These are phyloP conservation scores for Gila robusta DNA, from an alignment of 2,797 vertebrate genomes.

Conservation along the genomic window DNA sequence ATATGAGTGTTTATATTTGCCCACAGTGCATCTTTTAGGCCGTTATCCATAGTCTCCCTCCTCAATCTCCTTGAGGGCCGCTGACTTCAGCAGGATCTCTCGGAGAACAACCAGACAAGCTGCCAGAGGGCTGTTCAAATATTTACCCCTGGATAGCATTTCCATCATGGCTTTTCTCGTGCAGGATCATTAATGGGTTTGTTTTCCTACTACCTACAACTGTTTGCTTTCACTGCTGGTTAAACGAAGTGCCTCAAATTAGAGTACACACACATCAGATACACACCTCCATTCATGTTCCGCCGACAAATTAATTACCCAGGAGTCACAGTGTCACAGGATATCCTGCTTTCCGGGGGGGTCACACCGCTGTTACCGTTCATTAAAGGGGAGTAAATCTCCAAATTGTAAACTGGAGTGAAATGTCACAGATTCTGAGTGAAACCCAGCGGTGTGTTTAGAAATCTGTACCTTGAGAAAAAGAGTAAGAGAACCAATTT, in stretches of 20 bases:
- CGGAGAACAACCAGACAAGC: slow-evolving; percentile 65
- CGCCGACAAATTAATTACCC: slow-evolving; percentile 72
- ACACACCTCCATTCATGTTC: slow-evolving; percentile 64
- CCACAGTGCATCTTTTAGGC: slow-evolving; percentile 11
- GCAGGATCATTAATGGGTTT: slow-evolving; percentile 69
- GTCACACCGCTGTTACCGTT: slow-evolving; percentile 61
- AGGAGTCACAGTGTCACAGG: slow-evolving; percentile 55
- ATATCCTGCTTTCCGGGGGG: slow-evolving; percentile 54
- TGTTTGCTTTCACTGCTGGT: slow-evolving; percentile 74
- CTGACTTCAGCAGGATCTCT: slow-evolving; percentile 64
- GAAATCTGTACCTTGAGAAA: background rate
- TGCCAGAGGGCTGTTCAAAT: slow-evolving; percentile 78
- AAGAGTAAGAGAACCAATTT: background rate
- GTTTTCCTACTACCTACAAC: slow-evolving; percentile 73
- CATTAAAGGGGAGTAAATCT: slow-evolving; percentile 63
- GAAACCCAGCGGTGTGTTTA: slow-evolving; percentile 6
- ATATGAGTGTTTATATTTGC: slow-evolving; percentile 16
- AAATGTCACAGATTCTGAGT: background rate
- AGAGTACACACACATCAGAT: slow-evolving; percentile 44
- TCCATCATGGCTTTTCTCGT: slow-evolving; percentile 67
- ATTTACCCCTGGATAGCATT: slow-evolving; percentile 77
- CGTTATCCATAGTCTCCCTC: background rate
- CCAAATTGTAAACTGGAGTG: slow-evolving; percentile 10
- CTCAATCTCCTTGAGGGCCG: slow-evolving; percentile 42
- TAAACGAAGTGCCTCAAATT: slow-evolving; percentile 69